Percentiles rank a stretch among this genome's conserved stretches.
phyloP scores from a whole-genome alignment of 2,888 invertebrate genomes.

The Drosophila percnosoma region DNA sequence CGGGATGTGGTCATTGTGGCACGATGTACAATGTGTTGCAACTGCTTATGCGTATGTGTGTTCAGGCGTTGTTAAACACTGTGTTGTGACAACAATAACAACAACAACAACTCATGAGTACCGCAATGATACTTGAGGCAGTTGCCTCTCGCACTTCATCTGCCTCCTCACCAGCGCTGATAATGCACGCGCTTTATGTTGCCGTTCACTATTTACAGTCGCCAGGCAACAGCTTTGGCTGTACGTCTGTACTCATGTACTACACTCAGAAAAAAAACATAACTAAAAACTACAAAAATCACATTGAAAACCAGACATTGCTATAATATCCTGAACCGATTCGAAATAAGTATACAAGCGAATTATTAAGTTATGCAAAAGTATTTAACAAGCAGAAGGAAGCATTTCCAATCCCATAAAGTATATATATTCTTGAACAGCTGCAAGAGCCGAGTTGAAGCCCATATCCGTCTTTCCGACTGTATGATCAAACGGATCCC shows the following conservation, averaged over 20 bases:
- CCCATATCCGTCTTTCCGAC: neutral
- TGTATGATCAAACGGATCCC: neutral
- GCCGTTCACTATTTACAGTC: slow-evolving; percentile 27
- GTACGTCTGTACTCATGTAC: slow-evolving; percentile 10
- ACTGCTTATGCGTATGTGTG: slow-evolving; percentile 9
- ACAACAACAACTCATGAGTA: slow-evolving; percentile 39
- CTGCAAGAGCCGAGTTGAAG: neutral
- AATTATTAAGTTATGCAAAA: neutral
- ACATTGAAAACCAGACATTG: neutral
- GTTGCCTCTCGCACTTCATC: slow-evolving; percentile 55
- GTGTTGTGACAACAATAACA: slow-evolving; percentile 29
- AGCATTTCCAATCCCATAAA: neutral
- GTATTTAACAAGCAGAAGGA: neutral
- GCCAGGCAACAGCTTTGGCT: slow-evolving; percentile 22
- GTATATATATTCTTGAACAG: neutral
- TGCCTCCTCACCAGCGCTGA: slow-evolving; percentile 64
- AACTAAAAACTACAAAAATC: neutral
- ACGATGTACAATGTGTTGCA: slow-evolving; percentile 34
- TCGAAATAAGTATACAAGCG: neutral
- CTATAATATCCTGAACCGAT: neutral
- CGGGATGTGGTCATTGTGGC: slow-evolving; percentile 58
- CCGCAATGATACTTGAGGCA: slow-evolving; percentile 64
- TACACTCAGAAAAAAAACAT: neutral
- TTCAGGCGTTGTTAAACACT: slow-evolving; percentile 39
- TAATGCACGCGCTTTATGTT: slow-evolving; percentile 63